Evolutionary conservation across 2,888 invertebrate genomes (phyloP).

Genomic region (Mythimna ferrago): DNA sequence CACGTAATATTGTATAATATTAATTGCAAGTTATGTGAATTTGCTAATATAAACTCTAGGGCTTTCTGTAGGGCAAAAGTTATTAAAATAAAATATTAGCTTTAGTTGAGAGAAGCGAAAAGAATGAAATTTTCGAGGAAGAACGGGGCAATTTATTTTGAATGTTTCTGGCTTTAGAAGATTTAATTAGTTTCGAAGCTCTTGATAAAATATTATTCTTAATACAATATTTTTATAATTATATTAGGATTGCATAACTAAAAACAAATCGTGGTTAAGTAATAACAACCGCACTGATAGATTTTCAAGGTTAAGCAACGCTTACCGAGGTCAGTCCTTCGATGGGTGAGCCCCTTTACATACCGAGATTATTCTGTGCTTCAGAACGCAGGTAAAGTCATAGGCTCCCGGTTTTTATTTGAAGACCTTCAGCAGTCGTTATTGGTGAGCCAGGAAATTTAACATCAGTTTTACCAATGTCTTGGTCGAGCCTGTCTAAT

Average conservation of each 20-base stretch:
- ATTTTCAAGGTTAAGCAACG: too few species aligned
- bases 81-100: conserved; percentile 7
- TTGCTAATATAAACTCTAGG: conserved; percentile 3
- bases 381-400: too few species aligned
- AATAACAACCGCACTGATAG: too few species aligned
- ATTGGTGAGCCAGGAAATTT: too few species aligned
- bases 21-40: conserved; percentile 49
- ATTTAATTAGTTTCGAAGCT: background rate
- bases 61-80: background rate
- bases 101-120: background rate
- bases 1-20: conserved; percentile 42
- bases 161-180: background rate
- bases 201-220: background rate
- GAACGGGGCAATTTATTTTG: background rate
- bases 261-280: background rate
- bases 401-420: too few species aligned
- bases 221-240: background rate
- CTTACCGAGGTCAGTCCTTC: too few species aligned
- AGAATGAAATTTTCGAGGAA: background rate
- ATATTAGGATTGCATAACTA: background rate
- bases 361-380: too few species aligned
- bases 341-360: too few species aligned
- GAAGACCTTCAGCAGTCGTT: too few species aligned
- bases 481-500: too few species aligned
- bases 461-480: too few species aligned